These are phyloP conservation scores for Urocynchramus pylzowi DNA, from an alignment of 2,113 vertebrate species.

Conservation along the genomic window DNA sequence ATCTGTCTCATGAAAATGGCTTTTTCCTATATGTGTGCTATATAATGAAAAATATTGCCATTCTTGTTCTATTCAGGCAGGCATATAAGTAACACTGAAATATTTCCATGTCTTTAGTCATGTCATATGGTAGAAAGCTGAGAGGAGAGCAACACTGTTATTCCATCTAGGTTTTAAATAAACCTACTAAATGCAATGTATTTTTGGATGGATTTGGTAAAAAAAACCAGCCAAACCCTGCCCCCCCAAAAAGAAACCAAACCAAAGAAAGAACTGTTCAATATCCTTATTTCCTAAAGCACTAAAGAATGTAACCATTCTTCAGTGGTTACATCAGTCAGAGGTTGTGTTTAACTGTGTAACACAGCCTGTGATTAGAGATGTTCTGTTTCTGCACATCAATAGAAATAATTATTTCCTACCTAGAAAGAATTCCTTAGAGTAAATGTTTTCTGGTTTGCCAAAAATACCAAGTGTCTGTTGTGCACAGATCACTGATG, in stretches of 20 bases:
- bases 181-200: neutral
- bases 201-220: neutral
- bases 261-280: neutral
- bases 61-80: neutral
- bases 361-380: neutral
- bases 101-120: neutral
- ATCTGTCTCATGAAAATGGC: neutral
- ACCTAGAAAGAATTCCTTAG: neutral
- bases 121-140: neutral
- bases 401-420: neutral
- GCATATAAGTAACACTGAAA: neutral
- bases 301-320: no score
- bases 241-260: neutral
- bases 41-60: neutral
- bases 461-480: neutral
- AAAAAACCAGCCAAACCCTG: fast-evolving
- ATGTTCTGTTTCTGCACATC: neutral
- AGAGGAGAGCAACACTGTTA: neutral
- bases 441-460: neutral
- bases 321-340: neutral
- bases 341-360: neutral
- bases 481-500: neutral
- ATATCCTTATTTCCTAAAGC: neutral
- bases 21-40: neutral
- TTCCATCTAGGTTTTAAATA: neutral